Conservation (phyloP, 2,888 invertebrate species). For the Opisthograptis luteolata region DNA sequence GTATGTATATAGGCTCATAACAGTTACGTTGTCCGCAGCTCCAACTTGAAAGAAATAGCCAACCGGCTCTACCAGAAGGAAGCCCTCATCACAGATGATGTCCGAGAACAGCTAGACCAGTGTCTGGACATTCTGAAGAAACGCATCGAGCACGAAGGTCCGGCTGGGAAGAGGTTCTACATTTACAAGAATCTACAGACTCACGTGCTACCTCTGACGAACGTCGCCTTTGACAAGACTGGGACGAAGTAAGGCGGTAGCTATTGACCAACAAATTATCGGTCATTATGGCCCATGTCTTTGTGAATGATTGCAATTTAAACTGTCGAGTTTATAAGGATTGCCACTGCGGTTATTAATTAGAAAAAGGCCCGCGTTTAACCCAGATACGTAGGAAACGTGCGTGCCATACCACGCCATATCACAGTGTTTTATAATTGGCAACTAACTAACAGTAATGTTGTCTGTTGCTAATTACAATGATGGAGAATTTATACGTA, state of each 20-base stretch:
- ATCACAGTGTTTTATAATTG: neutral
- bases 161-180: conserved; percentile 86
- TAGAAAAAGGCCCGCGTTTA: neutral
- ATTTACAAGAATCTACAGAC: conserved; percentile 87
- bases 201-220: conserved; percentile 89
- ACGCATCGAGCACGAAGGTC: conserved; percentile 85
- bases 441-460: neutral
- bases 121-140: conserved; percentile 86
- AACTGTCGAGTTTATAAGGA: too few species aligned
- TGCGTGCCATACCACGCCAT: neutral
- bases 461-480: too few species aligned
- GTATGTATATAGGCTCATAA: too few species aligned
- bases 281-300: too few species aligned
- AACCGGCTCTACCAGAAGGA: conserved; percentile 78
- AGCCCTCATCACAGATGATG: conserved; percentile 83
- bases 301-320: too few species aligned
- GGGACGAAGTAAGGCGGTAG: conserved; percentile 80
- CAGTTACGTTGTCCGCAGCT: conserved; percentile 59
- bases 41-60: conserved; percentile 82
- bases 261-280: too few species aligned
- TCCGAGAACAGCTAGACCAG: conserved; percentile 83
- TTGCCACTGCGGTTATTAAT: neutral
- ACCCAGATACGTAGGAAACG: neutral
- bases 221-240: conserved; percentile 88
- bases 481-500: too few species aligned